phyloP scores from a whole-genome alignment of 2,888 invertebrate species.

The Meiosimyza platycephala region DNA sequence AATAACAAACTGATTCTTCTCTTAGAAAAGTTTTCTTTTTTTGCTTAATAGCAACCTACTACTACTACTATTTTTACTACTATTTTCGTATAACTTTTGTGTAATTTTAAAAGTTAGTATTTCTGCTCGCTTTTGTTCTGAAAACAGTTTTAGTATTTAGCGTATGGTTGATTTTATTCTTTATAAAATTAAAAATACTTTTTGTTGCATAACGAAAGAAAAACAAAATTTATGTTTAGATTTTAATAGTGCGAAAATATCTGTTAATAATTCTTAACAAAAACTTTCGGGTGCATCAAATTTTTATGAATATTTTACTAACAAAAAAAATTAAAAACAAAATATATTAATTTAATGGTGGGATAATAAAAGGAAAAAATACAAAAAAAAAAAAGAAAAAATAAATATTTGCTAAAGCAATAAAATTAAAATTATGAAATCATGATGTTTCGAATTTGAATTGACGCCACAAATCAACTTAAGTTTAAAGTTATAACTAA shows the following conservation, averaged over 20 bases:
- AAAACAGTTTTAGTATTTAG: neutral
- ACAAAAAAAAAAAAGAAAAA: neutral
- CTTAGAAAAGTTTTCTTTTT: slow-evolving; percentile 34
- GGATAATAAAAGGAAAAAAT: neutral
- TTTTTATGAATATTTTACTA: too few species aligned
- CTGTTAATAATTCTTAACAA: neutral
- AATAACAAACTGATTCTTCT: too few species aligned
- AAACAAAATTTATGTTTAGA: neutral
- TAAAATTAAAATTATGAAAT: too few species aligned
- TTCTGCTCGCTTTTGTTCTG: neutral
- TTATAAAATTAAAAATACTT: slow-evolving; percentile 4
- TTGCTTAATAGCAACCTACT: neutral
- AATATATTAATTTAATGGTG: neutral
- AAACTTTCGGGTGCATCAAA: neutral
- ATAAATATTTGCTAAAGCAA: too few species aligned
- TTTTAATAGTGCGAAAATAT: neutral
- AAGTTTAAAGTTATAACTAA: too few species aligned
- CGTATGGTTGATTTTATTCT: neutral
- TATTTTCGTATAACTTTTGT: slow-evolving; percentile 37
- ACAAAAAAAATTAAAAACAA: neutral
- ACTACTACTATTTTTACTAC: neutral
- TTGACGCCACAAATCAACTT: too few species aligned
- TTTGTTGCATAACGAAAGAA: neutral
- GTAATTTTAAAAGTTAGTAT: neutral
- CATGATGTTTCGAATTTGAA: too few species aligned